phyloP scores from a whole-genome alignment of 2,888 invertebrate genomes.

The Vesta saturnalis region DNA sequence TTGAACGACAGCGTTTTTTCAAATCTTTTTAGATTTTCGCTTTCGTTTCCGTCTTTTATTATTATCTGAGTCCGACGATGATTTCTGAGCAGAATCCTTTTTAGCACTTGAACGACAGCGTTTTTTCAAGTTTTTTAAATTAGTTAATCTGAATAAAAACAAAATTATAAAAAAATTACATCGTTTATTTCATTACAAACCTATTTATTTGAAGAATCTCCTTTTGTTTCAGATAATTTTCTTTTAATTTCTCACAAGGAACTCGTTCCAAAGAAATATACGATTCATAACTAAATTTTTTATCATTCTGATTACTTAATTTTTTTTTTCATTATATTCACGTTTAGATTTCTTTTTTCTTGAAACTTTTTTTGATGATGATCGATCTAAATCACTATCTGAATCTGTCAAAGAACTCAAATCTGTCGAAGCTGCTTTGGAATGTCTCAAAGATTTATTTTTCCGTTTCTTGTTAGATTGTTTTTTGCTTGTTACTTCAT shows the following conservation, averaged over 20 bases:
- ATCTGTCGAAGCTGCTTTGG: not conserved
- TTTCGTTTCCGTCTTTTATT: no score
- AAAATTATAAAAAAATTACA: not conserved
- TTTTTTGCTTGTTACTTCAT: not conserved
- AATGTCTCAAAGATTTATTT: not conserved
- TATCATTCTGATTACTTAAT: slow-evolving; percentile 34
- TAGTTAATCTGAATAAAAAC: slow-evolving; percentile 37
- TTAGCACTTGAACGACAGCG: no score
- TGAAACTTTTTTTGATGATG: not conserved
- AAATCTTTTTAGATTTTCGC: no score
- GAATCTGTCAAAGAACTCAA: not conserved
- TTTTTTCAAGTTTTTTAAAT: slow-evolving; percentile 39
- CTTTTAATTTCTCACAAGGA: slow-evolving; percentile 51
- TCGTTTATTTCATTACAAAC: slow-evolving; percentile 37
- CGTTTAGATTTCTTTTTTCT: not conserved
- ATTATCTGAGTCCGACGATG: no score
- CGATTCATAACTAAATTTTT: slow-evolving; percentile 48
- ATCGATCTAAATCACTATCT: not conserved
- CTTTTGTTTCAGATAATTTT: slow-evolving; percentile 49
- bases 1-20: slow-evolving; percentile 34
- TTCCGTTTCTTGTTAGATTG: not conserved
- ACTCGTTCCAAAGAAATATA: slow-evolving; percentile 51
- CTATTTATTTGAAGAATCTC: slow-evolving; percentile 46
- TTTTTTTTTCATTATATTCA: not conserved
- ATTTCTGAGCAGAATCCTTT: no score